Percentiles rank a stretch among this genome's conserved stretches.
phyloP scores from a whole-genome alignment of 2,113 vertebrate species.

The Rhadina sibilatrix region DNA sequence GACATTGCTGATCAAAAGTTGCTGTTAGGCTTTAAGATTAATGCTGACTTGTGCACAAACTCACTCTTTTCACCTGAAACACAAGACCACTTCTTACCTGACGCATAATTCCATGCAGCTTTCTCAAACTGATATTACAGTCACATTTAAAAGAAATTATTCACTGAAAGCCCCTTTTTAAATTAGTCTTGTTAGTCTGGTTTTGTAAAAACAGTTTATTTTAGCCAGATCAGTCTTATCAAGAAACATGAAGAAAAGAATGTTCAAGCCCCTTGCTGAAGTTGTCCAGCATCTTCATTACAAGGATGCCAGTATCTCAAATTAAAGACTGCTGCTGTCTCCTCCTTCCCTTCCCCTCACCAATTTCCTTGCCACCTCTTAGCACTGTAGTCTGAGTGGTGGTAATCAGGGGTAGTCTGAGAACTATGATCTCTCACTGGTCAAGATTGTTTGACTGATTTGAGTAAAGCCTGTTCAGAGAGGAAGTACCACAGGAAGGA shows the following conservation, averaged over 20 bases:
- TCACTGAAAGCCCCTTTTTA: background rate
- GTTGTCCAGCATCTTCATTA: background rate
- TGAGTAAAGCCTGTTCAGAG: background rate
- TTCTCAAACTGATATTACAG: background rate
- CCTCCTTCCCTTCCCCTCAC: background rate
- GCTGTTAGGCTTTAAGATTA: background rate
- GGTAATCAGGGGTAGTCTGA: background rate
- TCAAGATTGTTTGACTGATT: background rate
- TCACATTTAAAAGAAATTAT: background rate
- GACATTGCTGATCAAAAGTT: background rate
- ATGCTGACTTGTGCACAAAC: background rate
- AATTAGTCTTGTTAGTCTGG: background rate
- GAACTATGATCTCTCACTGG: background rate
- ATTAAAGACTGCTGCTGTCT: background rate
- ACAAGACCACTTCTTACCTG: background rate
- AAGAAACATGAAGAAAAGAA: background rate
- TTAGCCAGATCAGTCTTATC: background rate
- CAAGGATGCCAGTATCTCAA: background rate
- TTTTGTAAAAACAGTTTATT: background rate
- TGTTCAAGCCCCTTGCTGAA: background rate
- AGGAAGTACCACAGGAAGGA: background rate
- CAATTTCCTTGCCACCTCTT: background rate
- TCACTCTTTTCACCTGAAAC: background rate
- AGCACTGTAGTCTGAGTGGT: background rate
- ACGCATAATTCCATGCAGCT: background rate